Percentiles rank a stretch among this genome's conserved stretches.
Conservation (phyloP, 1,140 invertebrate species). For the Hydropsyche tenuis region DNA sequence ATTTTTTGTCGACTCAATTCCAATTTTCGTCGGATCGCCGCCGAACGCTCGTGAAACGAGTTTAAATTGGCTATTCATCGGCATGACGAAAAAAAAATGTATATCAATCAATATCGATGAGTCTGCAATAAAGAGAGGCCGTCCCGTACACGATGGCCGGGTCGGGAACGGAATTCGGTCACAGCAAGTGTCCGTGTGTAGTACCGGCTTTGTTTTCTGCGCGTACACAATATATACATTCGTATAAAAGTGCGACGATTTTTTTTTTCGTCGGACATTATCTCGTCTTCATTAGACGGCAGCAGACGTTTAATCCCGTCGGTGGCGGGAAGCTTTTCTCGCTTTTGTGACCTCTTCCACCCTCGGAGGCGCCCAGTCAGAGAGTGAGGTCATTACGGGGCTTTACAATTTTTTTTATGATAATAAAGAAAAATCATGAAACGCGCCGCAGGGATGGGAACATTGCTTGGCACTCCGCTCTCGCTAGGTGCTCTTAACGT, state of each 20-base stretch:
- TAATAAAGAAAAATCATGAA: slow-evolving; percentile 14
- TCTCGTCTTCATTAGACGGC: slow-evolving; percentile 6
- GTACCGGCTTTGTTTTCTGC: not conserved
- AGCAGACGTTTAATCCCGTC: not conserved
- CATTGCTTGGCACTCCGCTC: not conserved
- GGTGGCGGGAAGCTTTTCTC: slow-evolving; percentile 1
- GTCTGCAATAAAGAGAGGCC: slow-evolving; percentile 10
- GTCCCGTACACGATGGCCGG: no score
- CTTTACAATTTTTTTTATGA: slow-evolving; percentile 18
- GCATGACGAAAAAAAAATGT: slow-evolving; percentile 19
- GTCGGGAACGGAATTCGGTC: not conserved
- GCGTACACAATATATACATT: not conserved
- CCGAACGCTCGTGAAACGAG: not conserved
- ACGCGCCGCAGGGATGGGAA: not conserved
- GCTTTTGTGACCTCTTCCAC: not conserved
- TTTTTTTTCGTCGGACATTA: no score
- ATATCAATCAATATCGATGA: slow-evolving; percentile 20
- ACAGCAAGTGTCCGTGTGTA: not conserved
- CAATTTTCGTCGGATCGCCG: slow-evolving; percentile 7
- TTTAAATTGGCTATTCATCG: slow-evolving; percentile 20
- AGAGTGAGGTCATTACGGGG: not conserved
- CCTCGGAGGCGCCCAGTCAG: no score
- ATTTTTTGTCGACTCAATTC: not conserved
- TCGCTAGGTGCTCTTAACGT: no score
- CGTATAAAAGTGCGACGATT: not conserved